Evolutionary conservation across 1,140 invertebrate genomes (phyloP).

Genomic region (Araneus ventricosus): DNA sequence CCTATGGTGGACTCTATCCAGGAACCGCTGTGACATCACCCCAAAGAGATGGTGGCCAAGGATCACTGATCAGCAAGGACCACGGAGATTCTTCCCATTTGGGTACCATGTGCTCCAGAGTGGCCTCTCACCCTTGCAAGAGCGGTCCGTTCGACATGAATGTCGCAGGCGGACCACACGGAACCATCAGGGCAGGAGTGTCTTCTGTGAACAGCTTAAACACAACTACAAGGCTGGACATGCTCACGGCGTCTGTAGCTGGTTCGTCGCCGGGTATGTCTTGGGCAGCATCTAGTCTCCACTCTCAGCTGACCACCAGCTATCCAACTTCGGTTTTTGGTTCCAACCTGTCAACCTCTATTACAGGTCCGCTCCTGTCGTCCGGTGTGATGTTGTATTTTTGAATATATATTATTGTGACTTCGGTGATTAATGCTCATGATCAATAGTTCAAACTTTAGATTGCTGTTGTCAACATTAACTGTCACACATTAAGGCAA

Average conservation of each 20-base stretch:
- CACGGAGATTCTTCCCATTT: conserved; percentile 77
- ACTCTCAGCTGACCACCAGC: conserved; percentile 84
- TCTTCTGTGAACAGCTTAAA: conserved; percentile 80
- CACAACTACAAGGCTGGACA: conserved; percentile 91
- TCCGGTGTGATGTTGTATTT: no score
- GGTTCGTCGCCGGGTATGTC: conserved; percentile 85
- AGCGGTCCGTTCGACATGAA: no score
- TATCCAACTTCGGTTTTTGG: conserved; percentile 92
- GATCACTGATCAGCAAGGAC: conserved; percentile 82
- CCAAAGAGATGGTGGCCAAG: conserved; percentile 83
- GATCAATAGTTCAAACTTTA: no score
- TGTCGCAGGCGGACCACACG: conserved; percentile 85
- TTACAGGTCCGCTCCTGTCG: conserved; percentile 88
- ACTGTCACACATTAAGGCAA: no score
- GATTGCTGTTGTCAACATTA: no score
- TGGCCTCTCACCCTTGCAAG: no score
- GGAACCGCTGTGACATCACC: conserved; percentile 79
- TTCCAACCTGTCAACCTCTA: conserved; percentile 89
- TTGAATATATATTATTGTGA: no score
- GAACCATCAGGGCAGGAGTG: conserved; percentile 87
- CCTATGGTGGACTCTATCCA: conserved; percentile 77
- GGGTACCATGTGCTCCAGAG: conserved; percentile 90
- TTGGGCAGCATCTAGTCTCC: conserved; percentile 83
- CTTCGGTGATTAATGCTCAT: no score
- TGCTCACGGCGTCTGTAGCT: conserved; percentile 83